These are phyloP conservation scores for Cryptoprocta ferox DNA, from an alignment of 2,797 vertebrate genomes.

Conservation along the genomic window DNA sequence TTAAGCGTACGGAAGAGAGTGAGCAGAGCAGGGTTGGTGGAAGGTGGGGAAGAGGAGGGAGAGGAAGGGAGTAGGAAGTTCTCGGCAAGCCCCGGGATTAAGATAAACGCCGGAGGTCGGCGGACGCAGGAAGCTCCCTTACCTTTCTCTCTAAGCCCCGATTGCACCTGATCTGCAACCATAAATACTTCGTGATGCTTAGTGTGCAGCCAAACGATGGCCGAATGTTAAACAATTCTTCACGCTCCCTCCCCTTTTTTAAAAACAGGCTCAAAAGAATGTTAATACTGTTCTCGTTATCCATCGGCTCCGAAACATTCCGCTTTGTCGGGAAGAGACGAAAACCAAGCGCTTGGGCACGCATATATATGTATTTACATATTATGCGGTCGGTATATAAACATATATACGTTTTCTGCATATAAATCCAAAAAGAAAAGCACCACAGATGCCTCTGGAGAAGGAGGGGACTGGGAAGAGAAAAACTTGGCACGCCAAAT, in stretches of 20 bases:
- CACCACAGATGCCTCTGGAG: slow-evolving; percentile 61
- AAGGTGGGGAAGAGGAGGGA: slow-evolving; percentile 41
- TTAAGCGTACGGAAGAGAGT: background rate
- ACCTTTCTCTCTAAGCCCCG: slow-evolving; percentile 87
- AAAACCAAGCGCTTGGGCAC: slow-evolving; percentile 4
- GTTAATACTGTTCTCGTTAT: slow-evolving; percentile 76
- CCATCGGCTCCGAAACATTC: slow-evolving; percentile 84
- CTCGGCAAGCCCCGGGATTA: slow-evolving; percentile 48
- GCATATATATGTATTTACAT: slow-evolving; percentile 58
- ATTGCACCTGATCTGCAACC: slow-evolving; percentile 86
- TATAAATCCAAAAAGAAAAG: slow-evolving; percentile 77
- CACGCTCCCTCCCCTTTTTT: slow-evolving; percentile 74
- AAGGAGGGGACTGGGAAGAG: slow-evolving; percentile 68
- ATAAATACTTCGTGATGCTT: slow-evolving; percentile 85
- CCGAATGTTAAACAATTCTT: slow-evolving; percentile 83
- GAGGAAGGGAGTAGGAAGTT: slow-evolving; percentile 70
- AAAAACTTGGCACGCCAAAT: slow-evolving; percentile 87
- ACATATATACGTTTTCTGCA: slow-evolving; percentile 69
- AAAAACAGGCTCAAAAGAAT: slow-evolving; percentile 76
- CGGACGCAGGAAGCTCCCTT: slow-evolving; percentile 84
- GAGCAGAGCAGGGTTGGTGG: background rate
- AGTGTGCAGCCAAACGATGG: slow-evolving; percentile 81
- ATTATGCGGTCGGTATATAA: slow-evolving; percentile 63
- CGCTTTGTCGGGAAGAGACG: slow-evolving; percentile 52
- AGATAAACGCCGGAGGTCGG: slow-evolving; percentile 68